These are phyloP conservation scores for Sarcophaga variegata DNA, from an alignment of 2,888 invertebrate species.

Conservation along the genomic window DNA sequence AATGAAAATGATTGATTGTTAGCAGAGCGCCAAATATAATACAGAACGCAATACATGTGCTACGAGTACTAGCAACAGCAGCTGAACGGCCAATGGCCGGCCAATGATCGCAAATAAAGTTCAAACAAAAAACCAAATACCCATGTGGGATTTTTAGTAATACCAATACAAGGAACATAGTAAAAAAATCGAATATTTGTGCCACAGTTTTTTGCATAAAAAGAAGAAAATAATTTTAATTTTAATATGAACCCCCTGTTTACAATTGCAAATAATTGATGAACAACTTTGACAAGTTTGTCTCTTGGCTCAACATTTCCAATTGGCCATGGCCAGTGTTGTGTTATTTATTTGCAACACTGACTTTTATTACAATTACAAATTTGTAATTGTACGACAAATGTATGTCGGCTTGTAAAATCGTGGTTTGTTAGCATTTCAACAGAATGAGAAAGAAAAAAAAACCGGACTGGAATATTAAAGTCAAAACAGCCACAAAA, in stretches of 20 bases:
- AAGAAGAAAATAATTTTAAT: conserved; percentile 1
- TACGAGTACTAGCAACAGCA: not conserved
- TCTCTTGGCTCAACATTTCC: conserved; percentile 1
- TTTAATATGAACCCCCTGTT: not conserved
- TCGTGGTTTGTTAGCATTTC: not conserved
- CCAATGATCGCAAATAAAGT: not conserved
- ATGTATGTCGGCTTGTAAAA: not conserved
- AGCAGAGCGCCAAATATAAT: conserved; percentile 7
- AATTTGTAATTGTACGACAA: not conserved
- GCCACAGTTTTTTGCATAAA: not conserved
- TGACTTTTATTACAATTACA: conserved; percentile 28
- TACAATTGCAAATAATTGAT: not conserved
- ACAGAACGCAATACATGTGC: not conserved
- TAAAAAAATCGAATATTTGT: too few species aligned
- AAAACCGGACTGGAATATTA: not conserved
- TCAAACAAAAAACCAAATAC: not conserved
- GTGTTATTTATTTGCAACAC: not conserved
- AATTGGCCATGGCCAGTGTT: conserved; percentile 14
- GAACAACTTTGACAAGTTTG: not conserved
- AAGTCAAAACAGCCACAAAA: not conserved
- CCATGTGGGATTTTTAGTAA: not conserved
- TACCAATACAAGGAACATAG: not conserved
- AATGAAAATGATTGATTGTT: conserved; percentile 23
- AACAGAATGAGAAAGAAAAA: not conserved
- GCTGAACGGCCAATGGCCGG: not conserved